Conservation (phyloP, 1,140 invertebrate genomes). For the Melanaphis sacchari region DNA sequence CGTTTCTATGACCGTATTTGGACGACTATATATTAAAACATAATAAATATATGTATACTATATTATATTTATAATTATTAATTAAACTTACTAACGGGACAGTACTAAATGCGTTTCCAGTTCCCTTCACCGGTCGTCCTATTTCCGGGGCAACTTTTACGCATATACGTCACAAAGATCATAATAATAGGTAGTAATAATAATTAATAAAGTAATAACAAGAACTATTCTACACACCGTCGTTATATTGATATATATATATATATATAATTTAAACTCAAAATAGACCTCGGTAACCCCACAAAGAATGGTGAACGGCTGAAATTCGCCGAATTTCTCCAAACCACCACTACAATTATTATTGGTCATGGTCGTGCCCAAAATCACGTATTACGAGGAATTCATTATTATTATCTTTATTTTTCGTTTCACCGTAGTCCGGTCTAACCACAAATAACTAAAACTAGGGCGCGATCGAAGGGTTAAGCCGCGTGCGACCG, state of each 20-base stretch:
- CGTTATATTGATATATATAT: too few relatives aligned
- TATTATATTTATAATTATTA: neutral
- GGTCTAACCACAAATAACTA: neutral
- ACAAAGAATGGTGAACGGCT: too few relatives aligned
- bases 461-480: neutral
- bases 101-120: neutral
- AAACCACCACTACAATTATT: neutral
- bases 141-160: slow-evolving; percentile 42
- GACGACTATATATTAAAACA: neutral
- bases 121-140: neutral
- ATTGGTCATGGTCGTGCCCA: neutral
- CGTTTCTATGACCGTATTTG: neutral
- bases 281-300: neutral
- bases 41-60: neutral
- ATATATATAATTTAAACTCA: too few relatives aligned
- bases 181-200: neutral
- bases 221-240: neutral
- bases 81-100: neutral
- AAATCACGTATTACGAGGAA: neutral
- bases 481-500: neutral
- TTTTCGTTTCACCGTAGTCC: neutral
- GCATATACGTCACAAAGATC: neutral
- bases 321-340: neutral
- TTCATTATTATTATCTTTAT: neutral
- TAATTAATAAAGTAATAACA: neutral